phyloP scores from a whole-genome alignment of 2,797 vertebrate species.

The Morus bassanus region DNA sequence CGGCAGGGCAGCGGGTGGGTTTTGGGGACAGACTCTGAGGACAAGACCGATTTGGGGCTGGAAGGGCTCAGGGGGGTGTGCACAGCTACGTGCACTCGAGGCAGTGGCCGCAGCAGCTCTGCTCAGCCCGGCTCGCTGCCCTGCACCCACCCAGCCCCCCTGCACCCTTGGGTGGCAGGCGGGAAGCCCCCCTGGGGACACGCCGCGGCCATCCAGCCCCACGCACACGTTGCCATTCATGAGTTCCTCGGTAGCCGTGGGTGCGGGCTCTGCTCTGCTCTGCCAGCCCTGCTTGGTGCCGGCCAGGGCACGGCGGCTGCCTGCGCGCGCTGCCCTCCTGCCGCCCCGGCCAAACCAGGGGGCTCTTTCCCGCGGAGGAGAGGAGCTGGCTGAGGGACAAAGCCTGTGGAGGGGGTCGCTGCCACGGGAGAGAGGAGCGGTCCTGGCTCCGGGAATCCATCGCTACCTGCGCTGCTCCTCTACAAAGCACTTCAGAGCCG shows the following conservation, averaged over 20 bases:
- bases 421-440: background rate
- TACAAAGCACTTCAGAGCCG: background rate
- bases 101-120: background rate
- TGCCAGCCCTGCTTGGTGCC: background rate
- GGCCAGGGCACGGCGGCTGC: background rate
- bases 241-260: background rate
- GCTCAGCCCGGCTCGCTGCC: background rate
- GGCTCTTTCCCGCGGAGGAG: background rate
- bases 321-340: background rate
- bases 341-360: rapidly evolving
- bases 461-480: rapidly evolving
- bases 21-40: background rate
- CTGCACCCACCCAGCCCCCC: background rate
- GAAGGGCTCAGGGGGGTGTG: background rate
- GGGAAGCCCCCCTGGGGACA: background rate
- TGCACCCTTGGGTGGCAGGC: background rate
- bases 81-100: background rate
- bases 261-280: background rate
- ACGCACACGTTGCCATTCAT: rapidly evolving
- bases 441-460: background rate
- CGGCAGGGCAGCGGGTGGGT: rapidly evolving
- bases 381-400: background rate
- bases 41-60: background rate
- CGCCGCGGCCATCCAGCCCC: background rate
- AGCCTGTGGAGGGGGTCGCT: rapidly evolving